These are phyloP conservation scores for Cynopterus sphinx DNA, from an alignment of 2,797 vertebrate species.

Conservation along the genomic window DNA sequence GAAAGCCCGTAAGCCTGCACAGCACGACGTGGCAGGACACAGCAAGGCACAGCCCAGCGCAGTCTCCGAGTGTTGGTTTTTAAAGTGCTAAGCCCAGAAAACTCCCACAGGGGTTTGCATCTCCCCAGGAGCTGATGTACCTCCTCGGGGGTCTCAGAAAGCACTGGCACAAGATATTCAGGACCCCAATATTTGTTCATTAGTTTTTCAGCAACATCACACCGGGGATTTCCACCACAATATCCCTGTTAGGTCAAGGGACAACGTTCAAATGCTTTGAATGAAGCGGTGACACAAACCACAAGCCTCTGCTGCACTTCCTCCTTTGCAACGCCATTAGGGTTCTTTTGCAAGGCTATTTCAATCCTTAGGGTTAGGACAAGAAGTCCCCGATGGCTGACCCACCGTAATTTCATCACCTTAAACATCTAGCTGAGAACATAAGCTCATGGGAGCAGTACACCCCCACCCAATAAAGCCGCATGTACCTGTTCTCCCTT, in stretches of 20 bases:
- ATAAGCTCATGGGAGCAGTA: too few species aligned
- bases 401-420: too few species aligned
- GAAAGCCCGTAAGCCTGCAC: too few species aligned
- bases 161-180: neutral
- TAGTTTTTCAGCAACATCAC: neutral
- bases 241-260: neutral
- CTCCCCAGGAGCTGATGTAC: neutral
- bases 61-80: too few species aligned
- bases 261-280: neutral
- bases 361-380: neutral
- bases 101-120: neutral
- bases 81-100: neutral
- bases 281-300: too few species aligned
- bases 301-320: neutral
- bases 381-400: neutral
- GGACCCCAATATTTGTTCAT: neutral
- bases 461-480: too few species aligned
- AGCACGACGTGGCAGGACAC: neutral
- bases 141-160: neutral
- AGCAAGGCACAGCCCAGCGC: neutral
- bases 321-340: neutral
- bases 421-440: neutral
- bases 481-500: neutral
- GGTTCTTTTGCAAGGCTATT: too few species aligned
- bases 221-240: neutral